phyloP scores from a whole-genome alignment of 2,888 invertebrate genomes.

The Norana najaformis region DNA sequence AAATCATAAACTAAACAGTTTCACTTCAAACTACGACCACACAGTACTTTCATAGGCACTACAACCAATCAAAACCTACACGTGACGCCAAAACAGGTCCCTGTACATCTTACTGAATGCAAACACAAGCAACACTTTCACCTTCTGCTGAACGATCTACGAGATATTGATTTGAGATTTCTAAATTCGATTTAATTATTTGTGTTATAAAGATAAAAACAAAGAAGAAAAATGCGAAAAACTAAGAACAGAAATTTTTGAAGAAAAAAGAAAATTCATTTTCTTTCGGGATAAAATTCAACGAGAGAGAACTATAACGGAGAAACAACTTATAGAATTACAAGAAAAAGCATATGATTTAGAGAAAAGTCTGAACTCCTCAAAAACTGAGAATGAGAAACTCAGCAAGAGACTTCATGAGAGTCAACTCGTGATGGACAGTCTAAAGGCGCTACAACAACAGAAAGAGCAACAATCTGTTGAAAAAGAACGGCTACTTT shows the following conservation, averaged over 20 bases:
- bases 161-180: too few relatives aligned
- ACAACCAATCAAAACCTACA: too few relatives aligned
- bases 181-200: neutral
- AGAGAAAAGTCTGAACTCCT: neutral
- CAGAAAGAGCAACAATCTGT: neutral
- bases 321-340: neutral
- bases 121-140: too few relatives aligned
- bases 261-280: neutral
- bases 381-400: neutral
- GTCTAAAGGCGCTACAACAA: neutral
- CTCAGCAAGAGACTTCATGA: neutral
- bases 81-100: too few relatives aligned
- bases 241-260: neutral
- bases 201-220: neutral
- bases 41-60: too few relatives aligned
- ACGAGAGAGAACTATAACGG: neutral
- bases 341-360: constrained; percentile 13
- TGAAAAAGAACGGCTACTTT: neutral
- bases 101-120: too few relatives aligned
- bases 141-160: too few relatives aligned
- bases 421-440: neutral
- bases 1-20: too few relatives aligned
- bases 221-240: neutral
- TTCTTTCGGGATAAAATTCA: neutral
- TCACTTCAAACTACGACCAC: too few relatives aligned